A percentile compares a stretch with the other conserved stretches of the same genome.
These are phyloP conservation scores for Apodemus sylvaticus DNA, from an alignment of 2,113 vertebrate genomes.

Conservation along the genomic window DNA sequence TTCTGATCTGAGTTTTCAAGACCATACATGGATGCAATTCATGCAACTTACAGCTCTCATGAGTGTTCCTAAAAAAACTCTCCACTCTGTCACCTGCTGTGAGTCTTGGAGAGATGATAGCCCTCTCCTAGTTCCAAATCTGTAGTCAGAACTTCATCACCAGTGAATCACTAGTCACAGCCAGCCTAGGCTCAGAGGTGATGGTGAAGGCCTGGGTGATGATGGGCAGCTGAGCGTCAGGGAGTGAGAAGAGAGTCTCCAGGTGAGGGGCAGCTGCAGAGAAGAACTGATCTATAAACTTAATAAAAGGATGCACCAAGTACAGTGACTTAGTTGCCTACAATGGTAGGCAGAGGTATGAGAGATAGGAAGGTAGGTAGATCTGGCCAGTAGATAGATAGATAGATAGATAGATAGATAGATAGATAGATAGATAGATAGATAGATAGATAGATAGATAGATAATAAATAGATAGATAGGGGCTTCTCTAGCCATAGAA, in stretches of 20 bases:
- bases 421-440: background rate
- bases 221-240: background rate
- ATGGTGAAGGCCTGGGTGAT: background rate
- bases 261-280: background rate
- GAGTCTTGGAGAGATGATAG: background rate
- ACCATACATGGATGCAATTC: background rate
- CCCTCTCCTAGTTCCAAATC: background rate
- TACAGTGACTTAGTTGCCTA: background rate
- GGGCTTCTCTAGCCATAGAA: background rate
- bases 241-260: background rate
- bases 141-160: background rate
- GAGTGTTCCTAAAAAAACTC: background rate
- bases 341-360: background rate
- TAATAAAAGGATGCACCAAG: conserved; percentile 5
- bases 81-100: background rate
- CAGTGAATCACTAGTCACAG: background rate
- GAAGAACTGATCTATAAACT: background rate
- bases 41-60: background rate
- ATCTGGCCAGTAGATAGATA: background rate
- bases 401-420: background rate
- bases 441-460: background rate
- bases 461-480: background rate
- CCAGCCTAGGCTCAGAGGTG: background rate
- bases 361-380: background rate
- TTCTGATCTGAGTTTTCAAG: conserved; percentile 20